Percentiles rank a stretch among this genome's conserved stretches.
Conservation (phyloP, 2,888 invertebrate genomes). For the Pollenia amentaria region DNA sequence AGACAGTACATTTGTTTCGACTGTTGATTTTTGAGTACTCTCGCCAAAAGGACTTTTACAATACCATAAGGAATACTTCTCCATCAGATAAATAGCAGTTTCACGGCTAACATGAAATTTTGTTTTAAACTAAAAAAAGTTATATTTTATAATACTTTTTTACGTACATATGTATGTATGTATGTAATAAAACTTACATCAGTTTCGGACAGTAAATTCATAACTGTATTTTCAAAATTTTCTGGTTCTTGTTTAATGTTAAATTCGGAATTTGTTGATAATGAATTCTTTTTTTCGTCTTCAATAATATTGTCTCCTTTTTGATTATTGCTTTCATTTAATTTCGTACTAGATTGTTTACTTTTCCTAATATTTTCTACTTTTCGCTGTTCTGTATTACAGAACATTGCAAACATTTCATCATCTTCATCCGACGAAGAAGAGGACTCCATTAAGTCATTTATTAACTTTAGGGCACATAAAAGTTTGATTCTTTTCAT, state of each 20-base stretch:
- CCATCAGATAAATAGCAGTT: conserved; percentile 30
- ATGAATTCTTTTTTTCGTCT: neutral
- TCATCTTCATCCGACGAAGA: conserved; percentile 58
- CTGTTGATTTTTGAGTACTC: neutral
- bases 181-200: neutral
- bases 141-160: neutral
- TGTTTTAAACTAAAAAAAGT: conserved; percentile 33
- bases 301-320: neutral
- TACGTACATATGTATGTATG: no score
- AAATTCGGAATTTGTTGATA: neutral
- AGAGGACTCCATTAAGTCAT: conserved; percentile 32
- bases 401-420: conserved; percentile 9
- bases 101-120: conserved; percentile 11
- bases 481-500: conserved; percentile 22
- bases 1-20: conserved; percentile 18
- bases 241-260: no score
- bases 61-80: conserved; percentile 29
- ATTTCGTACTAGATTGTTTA: neutral
- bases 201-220: conserved; percentile 10
- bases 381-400: neutral
- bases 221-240: neutral
- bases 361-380: neutral
- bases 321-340: neutral
- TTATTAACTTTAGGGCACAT: conserved; percentile 24
- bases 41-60: neutral